Base-by-base conservation (phyloP, 1,140 invertebrate genomes). In the Dreissena rostriformis region DNA sequence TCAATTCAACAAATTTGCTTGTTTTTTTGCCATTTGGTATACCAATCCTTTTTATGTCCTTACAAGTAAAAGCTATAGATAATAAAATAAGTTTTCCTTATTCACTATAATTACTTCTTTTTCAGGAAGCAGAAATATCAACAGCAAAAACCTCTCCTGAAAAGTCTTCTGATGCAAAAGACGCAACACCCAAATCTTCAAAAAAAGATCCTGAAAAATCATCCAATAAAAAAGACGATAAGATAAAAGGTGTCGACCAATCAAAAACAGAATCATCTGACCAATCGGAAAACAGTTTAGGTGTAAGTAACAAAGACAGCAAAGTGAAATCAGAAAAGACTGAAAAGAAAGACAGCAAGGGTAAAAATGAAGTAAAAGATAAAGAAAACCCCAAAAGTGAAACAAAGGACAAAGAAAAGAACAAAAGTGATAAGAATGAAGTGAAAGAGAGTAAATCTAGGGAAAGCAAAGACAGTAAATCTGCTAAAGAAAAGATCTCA, bases 301-400 rank as follows among this genome's bases (percentile, higher is more conserved):
- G 22, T n/a, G 57, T 61, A 5, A 61, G 22, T n/a, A 68, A 68
- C 17, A 65, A 71, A 66, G 29, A 65, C 17, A 22, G 29, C n/a
- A 66, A 77, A 22, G 63, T 66, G 14, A 77, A 77, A 63, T 63
- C 61, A 5, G 61, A 63, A n/a, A 63, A n/a, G 24, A 26, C 24
- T n/a, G 61, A 22, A 22, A 63, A 63, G 24, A 63, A 80, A 77
- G 70, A 86, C 53, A 82, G 82, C 84, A 79, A 73, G 66, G 24
- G 73, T 81, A 63, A 70, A 79, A 55, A 68, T 86, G 51, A 73
- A 81, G 19, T 71, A 80, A 61, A 77, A 85, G 24, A 68, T 84
- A 15, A 63, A 86, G 26, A 78, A 77, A 77, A 28, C 57, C 49
- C 75, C 65, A 81, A 82, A 57, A 28, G 52, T 53, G 61, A 61